Base-by-base conservation (phyloP, 2,113 vertebrate genomes). In the Mesocricetus auratus region DNA sequence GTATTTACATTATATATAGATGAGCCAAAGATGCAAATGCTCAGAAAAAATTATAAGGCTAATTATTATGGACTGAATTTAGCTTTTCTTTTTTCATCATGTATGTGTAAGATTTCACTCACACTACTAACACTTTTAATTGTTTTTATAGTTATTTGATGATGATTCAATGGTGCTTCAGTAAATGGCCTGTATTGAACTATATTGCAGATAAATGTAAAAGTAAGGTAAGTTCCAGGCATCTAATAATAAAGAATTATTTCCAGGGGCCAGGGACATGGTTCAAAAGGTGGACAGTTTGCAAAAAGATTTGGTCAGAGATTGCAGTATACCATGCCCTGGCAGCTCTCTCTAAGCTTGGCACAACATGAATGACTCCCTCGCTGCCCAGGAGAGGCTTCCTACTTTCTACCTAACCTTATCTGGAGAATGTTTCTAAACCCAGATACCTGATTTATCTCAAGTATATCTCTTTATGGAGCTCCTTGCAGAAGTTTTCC, bases 41-140 rank as follows among this genome's bases (percentile, higher is more conserved):
- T 11, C 5, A n/a, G 36, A 85, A 2, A 77, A 88, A 89, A 71
- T 78, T 16, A 69, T 83, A 64, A 66, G 45, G 8, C 10, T 73
- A 3, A 10, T 78, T 81, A 91, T 31, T 77, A 64, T 4, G 69
- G 7, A 58, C 62, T 90, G 56, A 83, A 78, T 71, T 93, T 60
- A 31, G 22, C 24, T 89, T 94, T 86, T 66, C 69, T 10, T 89
- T 95, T 91, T 96, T 74, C 50, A 71, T 31, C n/a, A 7, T 77
- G 86, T 66, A 42, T 82, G 8, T 56, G 21, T 3, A 96, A 74
- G 21, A 83, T 78, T 77, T 96, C 22, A 91, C 22, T 87, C n/a
- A 73, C n/a, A 85, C 53, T 91, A 90, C 47, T 47, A 47, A 17
- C 10, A 90, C 36, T 33, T 82, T 90, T 22, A 12, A 79, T 64